Evolutionary conservation across 2,113 vertebrate species (phyloP), one percentile per base, ranked within the genome.

Genomic region (Actenoides lindsayi): DNA sequence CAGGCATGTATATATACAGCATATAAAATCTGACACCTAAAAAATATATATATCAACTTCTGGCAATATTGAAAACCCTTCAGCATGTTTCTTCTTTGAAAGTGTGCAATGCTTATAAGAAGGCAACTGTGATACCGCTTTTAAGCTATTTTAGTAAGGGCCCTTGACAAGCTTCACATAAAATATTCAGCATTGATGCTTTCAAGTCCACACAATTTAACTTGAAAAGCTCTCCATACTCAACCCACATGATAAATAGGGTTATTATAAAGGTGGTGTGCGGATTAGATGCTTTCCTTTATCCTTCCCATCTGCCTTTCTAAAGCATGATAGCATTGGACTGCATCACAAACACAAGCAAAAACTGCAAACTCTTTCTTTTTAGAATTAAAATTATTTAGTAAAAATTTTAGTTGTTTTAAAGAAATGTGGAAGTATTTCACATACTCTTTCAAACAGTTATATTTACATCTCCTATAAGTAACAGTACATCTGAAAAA

Each of bases 101-200:
- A 95, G 95, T 79, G n/a, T 90, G 86, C 93, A 88, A 24, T 44
- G 79, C 87, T 94, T 91, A 18, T 91, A 89, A 85, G 89, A 62
- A 96, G 73, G 92, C 87, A 97, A 92, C 44, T 75, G 89, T 42
- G 46, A 83, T 93, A 51, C 50, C 59, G 82, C 87, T 96, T 94
- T 91, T 75, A 95, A 93, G 91, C 92, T 94, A 81, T 95, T 95
- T 94, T 94, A 92, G 89, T 89, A 89, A 91, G 63, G 94, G 79
- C 57, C 76, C 80, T 89, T 92, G 90, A 96, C 90, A 97, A 89
- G 86, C 93, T 95, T 94, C 92, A 94, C 91, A 97, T 97, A 92
- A 96, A 97, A 97, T 95, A 97, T 96, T 98, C 95, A 96, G 83
- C 62, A 74, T 23, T 64, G 87, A 81, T 90, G 91, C 95, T 97